phyloP scores from a whole-genome alignment of 2,113 vertebrate genomes.

The Cryptomyrus ogoouensis region DNA sequence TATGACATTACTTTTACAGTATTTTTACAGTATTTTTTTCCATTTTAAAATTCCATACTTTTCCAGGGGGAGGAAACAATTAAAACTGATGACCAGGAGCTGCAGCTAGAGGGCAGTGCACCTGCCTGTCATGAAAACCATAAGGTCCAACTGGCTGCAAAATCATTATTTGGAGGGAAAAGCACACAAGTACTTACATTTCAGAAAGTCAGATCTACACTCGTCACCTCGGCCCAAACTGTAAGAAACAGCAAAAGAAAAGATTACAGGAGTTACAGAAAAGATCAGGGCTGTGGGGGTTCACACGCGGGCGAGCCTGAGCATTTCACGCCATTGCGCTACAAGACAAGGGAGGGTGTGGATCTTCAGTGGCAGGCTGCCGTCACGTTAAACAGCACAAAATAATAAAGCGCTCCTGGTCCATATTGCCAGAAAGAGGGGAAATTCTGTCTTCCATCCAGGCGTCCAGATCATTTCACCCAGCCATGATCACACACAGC shows the following conservation, averaged over 20 bases:
- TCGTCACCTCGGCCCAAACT: not conserved
- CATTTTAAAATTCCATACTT: not conserved
- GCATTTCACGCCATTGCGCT: not conserved
- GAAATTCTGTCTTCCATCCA: not conserved
- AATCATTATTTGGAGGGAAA: fast-evolving
- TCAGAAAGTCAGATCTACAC: not conserved
- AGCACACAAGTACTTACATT: not conserved
- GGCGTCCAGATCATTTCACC: not conserved
- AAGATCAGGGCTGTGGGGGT: not conserved
- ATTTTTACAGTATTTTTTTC: not conserved
- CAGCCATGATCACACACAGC: not conserved
- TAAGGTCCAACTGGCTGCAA: not conserved
- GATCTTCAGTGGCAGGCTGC: not conserved
- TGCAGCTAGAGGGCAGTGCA: not conserved
- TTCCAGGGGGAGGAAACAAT: not conserved
- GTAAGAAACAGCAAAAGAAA: not conserved
- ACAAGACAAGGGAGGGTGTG: not conserved
- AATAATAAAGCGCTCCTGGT: not conserved
- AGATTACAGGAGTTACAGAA: not conserved
- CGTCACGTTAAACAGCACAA: not conserved
- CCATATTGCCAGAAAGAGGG: not conserved
- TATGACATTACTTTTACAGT: not conserved
- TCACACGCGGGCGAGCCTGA: not conserved
- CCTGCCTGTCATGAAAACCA: not conserved
- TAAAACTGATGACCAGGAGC: not conserved